Base-by-base conservation (phyloP, 2,888 invertebrate genomes). In the Laspeyria flexula region DNA sequence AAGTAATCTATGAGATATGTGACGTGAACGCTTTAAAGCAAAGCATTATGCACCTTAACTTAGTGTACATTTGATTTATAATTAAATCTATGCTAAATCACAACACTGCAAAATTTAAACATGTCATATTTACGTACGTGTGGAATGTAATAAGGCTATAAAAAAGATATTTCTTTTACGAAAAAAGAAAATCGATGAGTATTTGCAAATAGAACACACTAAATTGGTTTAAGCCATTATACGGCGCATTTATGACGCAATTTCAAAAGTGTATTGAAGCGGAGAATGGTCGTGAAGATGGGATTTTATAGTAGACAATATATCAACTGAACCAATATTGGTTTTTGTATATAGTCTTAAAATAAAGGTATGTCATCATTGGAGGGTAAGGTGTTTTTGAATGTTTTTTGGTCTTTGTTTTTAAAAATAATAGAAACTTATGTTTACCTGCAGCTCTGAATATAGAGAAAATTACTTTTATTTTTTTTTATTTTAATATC, bases 101-200 rank as follows among this genome's bases (percentile, higher is more conserved):
- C 85, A 85, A 86, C 85, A 80, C 81, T 72, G 81, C 79, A 80
- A 66, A 75, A 69, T 70, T 69, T 67, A 66, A 71, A 73, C 53
- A 63, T 60, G 56, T 65, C 54, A 64, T 61, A 56, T 65, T 65
- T 30, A 55, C 15, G 39, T 30, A 55, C 15, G 39, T 43, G 63
- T 69, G 80, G 77, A 81, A 83, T 80, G 81, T 68, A n/a, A n/a
- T n/a, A 35, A 43, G 18, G 42, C 53, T 54, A 53, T 10, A 27
- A n/a, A n/a, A 46, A 37, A 12, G 9, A 25, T 1, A n/a, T 18
- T 25, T 11, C 27, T 40, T 40, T 37, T 10, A 23, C 6, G 11
- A 30, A 25, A 43, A 45, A 39, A 25, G 4, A 18, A 45, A 35
- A 35, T 21, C 6, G 3, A 38, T 46, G 30, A 52, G 33, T 39